Evolutionary conservation across 2,797 vertebrate genomes (phyloP), one percentile per base, ranked within the genome.

Genomic region (Muscicapa striata): DNA sequence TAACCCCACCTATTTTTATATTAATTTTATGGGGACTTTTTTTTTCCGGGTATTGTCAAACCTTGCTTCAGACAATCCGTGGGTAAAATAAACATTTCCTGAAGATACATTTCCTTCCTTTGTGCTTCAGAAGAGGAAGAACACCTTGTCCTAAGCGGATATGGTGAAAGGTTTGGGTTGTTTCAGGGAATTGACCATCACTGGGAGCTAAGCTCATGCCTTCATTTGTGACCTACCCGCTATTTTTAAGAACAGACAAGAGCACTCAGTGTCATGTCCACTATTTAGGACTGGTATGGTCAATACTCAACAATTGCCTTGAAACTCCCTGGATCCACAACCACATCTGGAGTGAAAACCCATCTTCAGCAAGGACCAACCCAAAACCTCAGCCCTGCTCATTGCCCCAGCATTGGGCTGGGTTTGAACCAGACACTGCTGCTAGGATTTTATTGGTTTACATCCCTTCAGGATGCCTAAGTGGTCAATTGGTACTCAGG

Each of bases 51-150:
- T 93, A 97, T 97, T 97, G 96, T 97, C 48, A 6, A 90, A 92
- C 15, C 34, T 84, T 38, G 72, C 80, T 95, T 91, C 88, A 68
- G 94, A 91, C 87, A 95, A 90, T 87, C 88, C 73, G 11, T 13
- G 73, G 48, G 75, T 93, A 95, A 91, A 96, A 96, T 89, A 97
- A 97, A 97, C 94, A 96, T 96, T 96, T 97, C 96, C 95, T 97
- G 96, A 97, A 96, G 95, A 97, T 93, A 94, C 94, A 93, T 92
- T 97, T 97, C 96, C 97, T 96, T 97, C 95, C 84, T 94, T 57
- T 95, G 92, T 92, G 92, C 90, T 94, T 82, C 78, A 96, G 57
- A 86, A 94, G 79, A 96, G 94, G 96, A 97, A 96, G 94, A 97
- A 97, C 95, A 95, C 91, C 96, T 95, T 97, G 95, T 97, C 73